Percentiles rank a stretch among this genome's conserved stretches.
Evolutionary conservation across 1,140 invertebrate species (phyloP).

Genomic region (Calliphora vicina): DNA sequence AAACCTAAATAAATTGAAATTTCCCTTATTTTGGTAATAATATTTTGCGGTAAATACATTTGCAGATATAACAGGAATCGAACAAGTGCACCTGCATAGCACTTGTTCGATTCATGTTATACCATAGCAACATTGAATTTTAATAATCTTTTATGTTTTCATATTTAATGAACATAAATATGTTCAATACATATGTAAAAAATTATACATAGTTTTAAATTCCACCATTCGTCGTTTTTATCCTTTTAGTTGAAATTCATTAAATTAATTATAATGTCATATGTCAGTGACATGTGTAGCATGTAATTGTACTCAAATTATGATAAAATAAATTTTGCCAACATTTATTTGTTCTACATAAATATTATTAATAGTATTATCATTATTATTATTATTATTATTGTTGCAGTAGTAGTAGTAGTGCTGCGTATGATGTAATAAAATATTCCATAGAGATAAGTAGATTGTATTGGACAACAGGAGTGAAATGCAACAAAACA

Average conservation of each 20-base stretch:
- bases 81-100: no score
- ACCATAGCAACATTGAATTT: no score
- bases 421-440: background rate
- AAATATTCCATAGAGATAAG: conserved; percentile 14
- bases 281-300: conserved; percentile 18
- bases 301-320: background rate
- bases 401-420: background rate
- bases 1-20: no score
- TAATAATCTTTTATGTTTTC: no score
- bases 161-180: no score
- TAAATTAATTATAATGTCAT: conserved; percentile 31
- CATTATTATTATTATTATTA: background rate
- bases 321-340: conserved; percentile 21
- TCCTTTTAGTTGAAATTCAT: background rate
- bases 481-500: background rate
- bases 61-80: no score
- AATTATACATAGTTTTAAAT: no score
- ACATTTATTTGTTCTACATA: background rate
- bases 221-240: background rate
- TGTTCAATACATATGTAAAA: no score
- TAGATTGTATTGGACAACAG: background rate
- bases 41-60: no score
- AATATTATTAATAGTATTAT: background rate
- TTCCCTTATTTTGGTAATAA: no score
- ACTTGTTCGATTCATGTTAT: no score